phyloP scores from a whole-genome alignment of 2,113 vertebrate genomes.

The Triplophysa siluroides region DNA sequence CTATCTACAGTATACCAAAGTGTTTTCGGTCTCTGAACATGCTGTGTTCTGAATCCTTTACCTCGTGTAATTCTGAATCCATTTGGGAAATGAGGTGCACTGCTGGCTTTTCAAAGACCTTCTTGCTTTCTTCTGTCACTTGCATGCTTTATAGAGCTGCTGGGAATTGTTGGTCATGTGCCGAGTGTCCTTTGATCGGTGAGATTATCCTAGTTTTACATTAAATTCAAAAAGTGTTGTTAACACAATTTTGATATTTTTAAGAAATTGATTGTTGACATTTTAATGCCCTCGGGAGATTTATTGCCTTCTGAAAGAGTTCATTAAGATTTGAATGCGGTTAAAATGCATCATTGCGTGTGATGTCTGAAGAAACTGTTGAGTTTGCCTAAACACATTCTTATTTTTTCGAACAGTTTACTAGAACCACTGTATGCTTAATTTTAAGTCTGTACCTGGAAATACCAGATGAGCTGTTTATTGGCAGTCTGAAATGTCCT shows the following conservation, averaged over 20 bases:
- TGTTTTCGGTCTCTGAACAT: not conserved
- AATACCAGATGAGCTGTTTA: not conserved
- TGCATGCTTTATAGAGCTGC: no score
- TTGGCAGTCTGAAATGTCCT: not conserved
- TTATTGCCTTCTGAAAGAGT: not conserved
- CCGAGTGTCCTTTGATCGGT: not conserved
- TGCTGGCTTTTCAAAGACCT: no score
- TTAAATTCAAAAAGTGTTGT: not conserved
- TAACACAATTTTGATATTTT: not conserved
- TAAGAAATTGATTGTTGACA: not conserved
- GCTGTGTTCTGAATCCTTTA: slow-evolving; percentile 13
- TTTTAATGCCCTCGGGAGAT: not conserved
- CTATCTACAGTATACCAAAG: not conserved
- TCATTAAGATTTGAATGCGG: not conserved
- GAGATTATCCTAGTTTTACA: slow-evolving; percentile 18
- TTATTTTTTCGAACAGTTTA: not conserved
- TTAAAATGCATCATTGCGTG: not conserved
- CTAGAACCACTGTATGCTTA: no score
- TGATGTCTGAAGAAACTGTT: not conserved
- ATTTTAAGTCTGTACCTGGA: not conserved
- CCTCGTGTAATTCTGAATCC: no score
- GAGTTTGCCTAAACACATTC: not conserved
- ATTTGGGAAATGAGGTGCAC: no score
- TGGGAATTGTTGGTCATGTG: no score
- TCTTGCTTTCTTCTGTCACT: no score